Base-by-base conservation (phyloP, 1,140 invertebrate species). In the Dinoponera quadriceps region DNA sequence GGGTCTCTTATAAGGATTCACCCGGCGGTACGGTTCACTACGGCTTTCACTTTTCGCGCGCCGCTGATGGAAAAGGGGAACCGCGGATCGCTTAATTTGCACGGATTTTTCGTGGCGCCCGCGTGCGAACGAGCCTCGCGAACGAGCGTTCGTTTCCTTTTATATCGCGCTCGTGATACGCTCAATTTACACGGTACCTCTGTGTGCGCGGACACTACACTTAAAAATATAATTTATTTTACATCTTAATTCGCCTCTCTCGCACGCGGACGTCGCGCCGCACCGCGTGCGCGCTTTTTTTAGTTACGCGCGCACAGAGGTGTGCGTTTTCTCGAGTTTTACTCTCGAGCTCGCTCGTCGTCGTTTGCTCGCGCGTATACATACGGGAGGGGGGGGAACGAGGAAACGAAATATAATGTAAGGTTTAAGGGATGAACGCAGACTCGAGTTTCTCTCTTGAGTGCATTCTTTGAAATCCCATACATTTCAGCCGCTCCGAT, bases 11-110 rank as follows among this genome's bases (percentile, higher is more conserved):
- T 89, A 89, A 89, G 85, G 88, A 89, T 88, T 65, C 86, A 49
- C 51, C 25, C 74, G 59, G 68, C 69, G 59, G 33, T 74, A 78
- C 48, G 29, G 54, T 77, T 57, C 55, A 54, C 66, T 60, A 59
- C 75, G n/a, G 87, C 88, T 89, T 89, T 89, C 88, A 88, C 88
- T 88, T 89, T 86, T 57, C 65, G 51, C 65, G 74, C 87, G 48
- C 55, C 65, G 85, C 71, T 82, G 69, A 71, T 44, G 80, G 62
- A 78, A 86, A 84, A 78, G 65, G 38, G 80, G 63, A 72, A n/a
- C n/a, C 22, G 84, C 33, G 84, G 27, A 85, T 29, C 73, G 84
- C 44, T 72, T 74, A 51, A 82, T 74, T 82, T 54, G 69, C 59
- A 22, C 78, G 69, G 18, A 33, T 51, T 59, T 74, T 82, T 63